Base-by-base conservation (phyloP, 2,113 vertebrate genomes). In the Chlorodrepanis virens region DNA sequence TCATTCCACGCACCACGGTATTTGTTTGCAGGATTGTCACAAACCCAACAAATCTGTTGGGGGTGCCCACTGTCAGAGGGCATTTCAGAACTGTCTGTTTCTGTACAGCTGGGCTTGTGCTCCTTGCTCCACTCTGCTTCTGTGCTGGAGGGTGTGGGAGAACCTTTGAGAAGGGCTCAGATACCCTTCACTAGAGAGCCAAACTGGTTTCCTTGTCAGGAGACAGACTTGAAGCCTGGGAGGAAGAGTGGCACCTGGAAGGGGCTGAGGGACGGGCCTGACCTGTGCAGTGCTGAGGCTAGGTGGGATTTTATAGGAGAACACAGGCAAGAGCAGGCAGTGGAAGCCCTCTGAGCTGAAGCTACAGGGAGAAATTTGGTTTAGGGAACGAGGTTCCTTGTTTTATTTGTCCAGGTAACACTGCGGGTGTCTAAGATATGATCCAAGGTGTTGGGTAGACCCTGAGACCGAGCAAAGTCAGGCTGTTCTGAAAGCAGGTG, bases 321-420 rank as follows among this genome's bases (percentile, higher is more conserved):
- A 27, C 5, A 33, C 7, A 37, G 22, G 7, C 29, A 29, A 29
- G 22, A 35, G 35, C 57, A 67, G 50, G 49, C 63, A 72, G 45
- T 25, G 28, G 31, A 37, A 27, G n/a, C 28, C 2, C 4, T 83
- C 29, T 0, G 5, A 69, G 85, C 82, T 92, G 92, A 94, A 94
- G 76, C 95, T 95, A 67, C 93, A 67, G 92, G 92, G 93, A 96
- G 96, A 97, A 88, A 49, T 89, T 74, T 70, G 45, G 84, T 94
- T 68, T 65, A 74, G 95, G 94, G 69, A 87, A 86, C 78, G 67
- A 95, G 82, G 74, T 92, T 84, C 74, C 83, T 31, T 53, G 17
- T 52, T 54, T 42, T 4, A 8, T 78, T 82, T 44, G 91, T 92
- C 87, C 53, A 13, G 67, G 35, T 72, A 19, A 17, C 3, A 1